phyloP scores from a whole-genome alignment of 2,113 vertebrate genomes.

The Coracopsis vasa region DNA sequence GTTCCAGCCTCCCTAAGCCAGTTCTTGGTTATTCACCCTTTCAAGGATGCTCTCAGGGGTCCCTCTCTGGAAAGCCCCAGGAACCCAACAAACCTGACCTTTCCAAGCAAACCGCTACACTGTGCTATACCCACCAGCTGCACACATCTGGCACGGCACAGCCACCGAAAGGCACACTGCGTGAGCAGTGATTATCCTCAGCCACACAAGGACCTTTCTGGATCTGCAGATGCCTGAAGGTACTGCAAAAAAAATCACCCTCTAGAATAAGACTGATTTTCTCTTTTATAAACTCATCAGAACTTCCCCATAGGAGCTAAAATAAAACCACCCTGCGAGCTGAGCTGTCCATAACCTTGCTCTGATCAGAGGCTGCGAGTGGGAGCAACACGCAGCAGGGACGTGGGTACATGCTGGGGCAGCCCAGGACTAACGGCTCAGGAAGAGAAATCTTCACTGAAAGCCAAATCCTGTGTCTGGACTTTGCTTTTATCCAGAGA shows the following conservation, averaged over 20 bases:
- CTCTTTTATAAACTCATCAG: neutral
- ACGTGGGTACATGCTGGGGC: neutral
- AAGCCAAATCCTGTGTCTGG: neutral
- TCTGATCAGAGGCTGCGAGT: neutral
- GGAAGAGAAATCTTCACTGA: neutral
- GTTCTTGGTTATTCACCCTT: neutral
- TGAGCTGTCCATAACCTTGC: neutral
- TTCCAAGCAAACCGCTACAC: neutral
- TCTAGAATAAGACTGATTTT: neutral
- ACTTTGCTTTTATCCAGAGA: neutral
- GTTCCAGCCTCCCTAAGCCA: neutral
- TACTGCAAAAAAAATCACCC: neutral
- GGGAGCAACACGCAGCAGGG: rapidly evolving
- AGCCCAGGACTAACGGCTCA: neutral
- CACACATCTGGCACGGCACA: neutral
- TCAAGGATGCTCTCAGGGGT: neutral
- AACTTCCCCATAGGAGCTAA: neutral
- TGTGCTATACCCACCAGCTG: neutral
- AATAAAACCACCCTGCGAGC: neutral
- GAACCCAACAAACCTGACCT: neutral
- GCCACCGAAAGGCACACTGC: rapidly evolving
- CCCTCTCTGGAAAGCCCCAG: neutral
- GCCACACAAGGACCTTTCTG: neutral
- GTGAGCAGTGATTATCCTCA: neutral
- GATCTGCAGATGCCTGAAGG: neutral